Percentiles rank a stretch among this genome's conserved stretches.
Conservation (phyloP, 2,888 invertebrate species). For the Mimumesa dahlbomi region DNA sequence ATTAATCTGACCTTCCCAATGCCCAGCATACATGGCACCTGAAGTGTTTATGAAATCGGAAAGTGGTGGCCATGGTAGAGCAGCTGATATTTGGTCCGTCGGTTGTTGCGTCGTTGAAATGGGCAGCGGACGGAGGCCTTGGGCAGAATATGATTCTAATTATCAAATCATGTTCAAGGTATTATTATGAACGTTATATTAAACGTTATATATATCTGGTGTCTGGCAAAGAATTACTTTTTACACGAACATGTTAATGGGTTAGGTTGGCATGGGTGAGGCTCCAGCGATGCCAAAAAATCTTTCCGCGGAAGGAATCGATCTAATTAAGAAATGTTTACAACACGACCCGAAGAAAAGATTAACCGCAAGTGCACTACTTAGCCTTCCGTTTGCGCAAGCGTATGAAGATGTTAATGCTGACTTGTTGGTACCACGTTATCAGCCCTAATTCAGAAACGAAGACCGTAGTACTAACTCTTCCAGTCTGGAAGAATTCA, state of each 20-base stretch:
- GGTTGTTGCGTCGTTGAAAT: slow-evolving; percentile 98
- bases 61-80: slow-evolving; percentile 91
- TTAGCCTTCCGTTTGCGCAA: slow-evolving; percentile 88
- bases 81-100: slow-evolving; percentile 97
- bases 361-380: slow-evolving; percentile 86
- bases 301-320: slow-evolving; percentile 90
- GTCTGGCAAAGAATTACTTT: too few species aligned
- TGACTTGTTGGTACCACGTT: slow-evolving; percentile 60
- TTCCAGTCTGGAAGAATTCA: slow-evolving; percentile 16
- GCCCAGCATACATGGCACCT: slow-evolving; percentile 96
- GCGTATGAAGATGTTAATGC: slow-evolving; percentile 73
- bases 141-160: slow-evolving; percentile 95
- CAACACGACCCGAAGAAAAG: slow-evolving; percentile 90
- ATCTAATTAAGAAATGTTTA: slow-evolving; percentile 90
- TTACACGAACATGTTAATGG: slow-evolving; percentile 81
- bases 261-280: slow-evolving; percentile 95
- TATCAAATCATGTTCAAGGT: slow-evolving; percentile 94
- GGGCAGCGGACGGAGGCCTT: slow-evolving; percentile 96
- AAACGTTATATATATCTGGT: slow-evolving; percentile 1
- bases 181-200: slow-evolving; percentile 10
- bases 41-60: slow-evolving; percentile 94
- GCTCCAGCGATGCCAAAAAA: slow-evolving; percentile 88
- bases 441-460: slow-evolving; percentile 17
- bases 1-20: slow-evolving; percentile 42
- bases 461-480: neutral